phyloP scores from a whole-genome alignment of 2,797 vertebrate genomes.

The Mionectes olivaceus region DNA sequence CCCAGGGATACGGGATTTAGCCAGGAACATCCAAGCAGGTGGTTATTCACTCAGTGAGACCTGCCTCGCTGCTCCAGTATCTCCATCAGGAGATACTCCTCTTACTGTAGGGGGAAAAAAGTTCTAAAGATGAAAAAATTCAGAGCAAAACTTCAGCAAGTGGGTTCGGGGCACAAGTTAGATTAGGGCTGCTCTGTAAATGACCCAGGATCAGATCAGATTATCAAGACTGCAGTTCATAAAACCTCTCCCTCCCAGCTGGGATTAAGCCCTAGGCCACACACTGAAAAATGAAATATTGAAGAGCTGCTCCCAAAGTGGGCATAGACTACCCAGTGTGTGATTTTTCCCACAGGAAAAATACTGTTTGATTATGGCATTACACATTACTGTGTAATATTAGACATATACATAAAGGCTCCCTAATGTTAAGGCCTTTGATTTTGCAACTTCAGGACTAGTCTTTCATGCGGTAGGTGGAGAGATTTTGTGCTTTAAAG shows the following conservation, averaged over 20 bases:
- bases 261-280: neutral
- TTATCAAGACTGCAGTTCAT: neutral
- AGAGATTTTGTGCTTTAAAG: neutral
- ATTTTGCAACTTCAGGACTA: neutral
- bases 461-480: neutral
- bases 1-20: fast-evolving
- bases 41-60: neutral
- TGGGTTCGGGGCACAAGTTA: neutral
- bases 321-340: neutral
- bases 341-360: neutral
- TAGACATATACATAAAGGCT: neutral
- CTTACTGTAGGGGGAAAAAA: neutral
- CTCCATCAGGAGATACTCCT: neutral
- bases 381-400: neutral
- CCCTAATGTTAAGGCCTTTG: neutral
- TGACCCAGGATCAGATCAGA: neutral
- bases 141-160: neutral
- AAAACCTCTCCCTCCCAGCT: neutral
- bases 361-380: neutral
- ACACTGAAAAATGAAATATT: neutral
- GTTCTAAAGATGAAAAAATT: neutral
- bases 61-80: neutral
- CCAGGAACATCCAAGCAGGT: neutral
- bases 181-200: neutral
- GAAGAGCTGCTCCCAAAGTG: neutral